Conservation (phyloP, 2,113 vertebrate genomes). For the Pitta sordida region DNA sequence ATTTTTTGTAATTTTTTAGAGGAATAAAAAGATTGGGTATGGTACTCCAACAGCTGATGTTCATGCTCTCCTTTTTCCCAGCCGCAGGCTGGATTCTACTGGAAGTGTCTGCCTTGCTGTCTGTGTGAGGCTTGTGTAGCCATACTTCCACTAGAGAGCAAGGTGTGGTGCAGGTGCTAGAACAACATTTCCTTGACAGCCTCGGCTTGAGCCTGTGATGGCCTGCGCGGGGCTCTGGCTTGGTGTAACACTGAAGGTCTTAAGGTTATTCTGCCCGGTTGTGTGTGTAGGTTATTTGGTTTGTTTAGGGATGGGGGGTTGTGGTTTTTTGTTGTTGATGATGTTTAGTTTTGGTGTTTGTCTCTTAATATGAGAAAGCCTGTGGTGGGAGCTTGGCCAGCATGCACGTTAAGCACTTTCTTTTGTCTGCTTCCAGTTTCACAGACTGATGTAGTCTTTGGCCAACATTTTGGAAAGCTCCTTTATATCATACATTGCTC, state of each 20-base stretch:
- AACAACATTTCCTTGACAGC: not conserved
- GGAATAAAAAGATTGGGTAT: not conserved
- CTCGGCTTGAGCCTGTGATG: not conserved
- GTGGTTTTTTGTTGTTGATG: too few species aligned
- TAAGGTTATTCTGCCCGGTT: not conserved
- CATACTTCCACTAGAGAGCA: rapidly evolving
- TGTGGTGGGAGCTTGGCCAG: not conserved
- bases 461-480: not conserved
- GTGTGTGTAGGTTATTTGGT: not conserved
- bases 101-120: not conserved
- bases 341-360: not conserved
- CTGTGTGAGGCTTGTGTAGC: too few species aligned
- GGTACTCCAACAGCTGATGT: not conserved
- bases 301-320: not conserved
- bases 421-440: not conserved
- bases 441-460: not conserved
- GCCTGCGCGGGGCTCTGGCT: not conserved
- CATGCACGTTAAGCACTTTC: not conserved
- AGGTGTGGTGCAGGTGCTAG: not conserved
- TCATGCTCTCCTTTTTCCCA: not conserved
- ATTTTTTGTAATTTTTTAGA: not conserved
- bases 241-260: not conserved
- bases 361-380: not conserved
- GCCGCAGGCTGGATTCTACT: not conserved
- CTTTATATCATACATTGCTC: not conserved